A percentile compares a stretch with the other conserved stretches of the same genome.
Evolutionary conservation across 2,888 invertebrate genomes (phyloP).

Genomic region (Stenchaetothrips biformis): DNA sequence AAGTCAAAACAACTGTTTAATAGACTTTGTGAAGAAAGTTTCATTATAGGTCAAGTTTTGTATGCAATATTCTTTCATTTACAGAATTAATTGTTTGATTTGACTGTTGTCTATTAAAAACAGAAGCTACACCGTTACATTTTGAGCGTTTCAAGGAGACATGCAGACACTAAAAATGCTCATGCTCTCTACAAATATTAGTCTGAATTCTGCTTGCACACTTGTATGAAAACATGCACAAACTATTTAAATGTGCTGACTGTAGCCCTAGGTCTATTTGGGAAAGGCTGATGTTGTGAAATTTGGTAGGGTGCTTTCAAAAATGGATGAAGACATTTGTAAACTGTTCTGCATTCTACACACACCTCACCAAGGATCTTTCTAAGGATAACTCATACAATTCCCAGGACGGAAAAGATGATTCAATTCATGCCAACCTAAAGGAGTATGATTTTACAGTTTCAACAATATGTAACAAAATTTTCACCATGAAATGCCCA

Average conservation of each 20-base stretch:
- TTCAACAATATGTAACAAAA: too few species aligned
- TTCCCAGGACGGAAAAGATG: too few species aligned
- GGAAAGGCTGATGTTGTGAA: constrained; percentile 3
- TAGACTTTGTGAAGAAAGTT: background rate
- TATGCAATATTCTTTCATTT: background rate
- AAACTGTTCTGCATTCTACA: too few species aligned
- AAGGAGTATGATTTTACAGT: too few species aligned
- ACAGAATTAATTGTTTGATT: background rate
- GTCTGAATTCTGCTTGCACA: background rate
- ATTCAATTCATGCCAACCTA: too few species aligned
- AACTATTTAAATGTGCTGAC: background rate
- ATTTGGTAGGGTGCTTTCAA: background rate
- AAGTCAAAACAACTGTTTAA: background rate
- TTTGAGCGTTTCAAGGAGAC: background rate
- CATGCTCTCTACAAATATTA: constrained; percentile 13
- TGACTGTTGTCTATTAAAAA: background rate
- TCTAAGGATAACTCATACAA: too few species aligned
- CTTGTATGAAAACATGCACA: background rate
- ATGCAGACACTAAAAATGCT: background rate
- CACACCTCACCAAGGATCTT: too few species aligned
- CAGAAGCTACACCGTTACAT: background rate
- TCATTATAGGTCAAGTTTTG: background rate
- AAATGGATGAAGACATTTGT: background rate
- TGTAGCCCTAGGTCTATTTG: background rate
- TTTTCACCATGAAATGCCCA: too few species aligned